Conservation (phyloP, 1,140 invertebrate genomes). For the Geopemphigus sp. region DNA sequence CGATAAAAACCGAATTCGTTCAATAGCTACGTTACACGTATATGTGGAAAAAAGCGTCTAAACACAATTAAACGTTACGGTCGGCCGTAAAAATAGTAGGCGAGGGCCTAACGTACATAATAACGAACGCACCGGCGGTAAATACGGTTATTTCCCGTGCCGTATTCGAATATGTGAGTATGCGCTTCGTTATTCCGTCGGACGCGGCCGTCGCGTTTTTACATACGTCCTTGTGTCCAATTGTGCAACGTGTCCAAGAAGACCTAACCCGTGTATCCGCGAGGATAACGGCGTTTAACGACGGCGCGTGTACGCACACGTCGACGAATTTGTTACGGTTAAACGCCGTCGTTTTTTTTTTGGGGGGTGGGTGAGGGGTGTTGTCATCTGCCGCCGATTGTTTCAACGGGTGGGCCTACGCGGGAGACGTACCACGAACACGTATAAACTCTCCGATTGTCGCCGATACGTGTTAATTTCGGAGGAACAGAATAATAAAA, state of each 20-base stretch:
- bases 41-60: not conserved
- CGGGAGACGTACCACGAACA: not conserved
- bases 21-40: not conserved
- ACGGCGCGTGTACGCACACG: constrained; percentile 31
- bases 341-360: not conserved
- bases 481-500: not conserved
- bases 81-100: not conserved
- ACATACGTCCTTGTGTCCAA: constrained; percentile 1
- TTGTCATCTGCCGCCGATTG: not conserved
- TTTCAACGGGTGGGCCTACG: not conserved
- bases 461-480: not conserved
- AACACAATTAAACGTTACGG: not conserved
- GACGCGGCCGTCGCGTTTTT: not conserved
- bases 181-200: not conserved
- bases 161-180: not conserved
- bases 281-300: not conserved
- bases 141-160: too few relatives aligned
- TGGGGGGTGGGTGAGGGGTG: too few relatives aligned
- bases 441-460: not conserved
- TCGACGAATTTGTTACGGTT: constrained; percentile 14
- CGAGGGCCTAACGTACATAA: too few relatives aligned
- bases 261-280: constrained; percentile 8
- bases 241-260: not conserved
- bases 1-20: constrained; percentile 9
- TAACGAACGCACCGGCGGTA: too few relatives aligned